Conservation (phyloP, 2,888 invertebrate genomes). For the Erynnis tages region DNA sequence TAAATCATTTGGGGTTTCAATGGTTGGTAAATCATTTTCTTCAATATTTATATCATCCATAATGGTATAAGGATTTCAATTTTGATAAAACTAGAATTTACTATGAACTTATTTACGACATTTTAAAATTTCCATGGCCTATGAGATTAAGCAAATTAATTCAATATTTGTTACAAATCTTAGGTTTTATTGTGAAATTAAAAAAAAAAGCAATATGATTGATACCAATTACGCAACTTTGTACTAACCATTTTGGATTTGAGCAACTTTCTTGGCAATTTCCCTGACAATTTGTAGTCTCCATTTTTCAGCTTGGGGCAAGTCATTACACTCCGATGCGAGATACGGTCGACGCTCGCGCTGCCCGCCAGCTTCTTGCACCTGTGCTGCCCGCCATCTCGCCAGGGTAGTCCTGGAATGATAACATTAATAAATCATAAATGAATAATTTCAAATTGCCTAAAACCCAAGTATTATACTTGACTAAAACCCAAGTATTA, state of each 20-base stretch:
- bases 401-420: constrained; percentile 95
- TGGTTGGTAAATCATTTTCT: constrained; percentile 23
- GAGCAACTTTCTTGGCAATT: constrained; percentile 98
- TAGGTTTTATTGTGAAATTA: no score
- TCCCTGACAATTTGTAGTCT: constrained; percentile 98
- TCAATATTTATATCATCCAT: constrained; percentile 36
- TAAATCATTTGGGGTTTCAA: constrained; percentile 26
- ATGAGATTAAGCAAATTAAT: constrained; percentile 40
- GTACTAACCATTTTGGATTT: constrained; percentile 95
- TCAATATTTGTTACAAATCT: no score
- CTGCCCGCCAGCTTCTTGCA: constrained; percentile 93
- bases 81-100: constrained; percentile 19
- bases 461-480: no score
- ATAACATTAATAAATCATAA: no score
- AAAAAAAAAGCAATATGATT: no score
- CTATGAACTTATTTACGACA: constrained; percentile 15
- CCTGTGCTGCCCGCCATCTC: constrained; percentile 98
- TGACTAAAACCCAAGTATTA: no score
- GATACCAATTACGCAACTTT: no score
- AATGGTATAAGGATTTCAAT: constrained; percentile 15
- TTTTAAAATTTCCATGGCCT: constrained; percentile 47
- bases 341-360: constrained; percentile 95
- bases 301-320: constrained; percentile 97
- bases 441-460: no score
- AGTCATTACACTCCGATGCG: constrained; percentile 96